These are phyloP conservation scores for Tetheella fluctuosa DNA, from an alignment of 2,888 invertebrate genomes.

Conservation along the genomic window DNA sequence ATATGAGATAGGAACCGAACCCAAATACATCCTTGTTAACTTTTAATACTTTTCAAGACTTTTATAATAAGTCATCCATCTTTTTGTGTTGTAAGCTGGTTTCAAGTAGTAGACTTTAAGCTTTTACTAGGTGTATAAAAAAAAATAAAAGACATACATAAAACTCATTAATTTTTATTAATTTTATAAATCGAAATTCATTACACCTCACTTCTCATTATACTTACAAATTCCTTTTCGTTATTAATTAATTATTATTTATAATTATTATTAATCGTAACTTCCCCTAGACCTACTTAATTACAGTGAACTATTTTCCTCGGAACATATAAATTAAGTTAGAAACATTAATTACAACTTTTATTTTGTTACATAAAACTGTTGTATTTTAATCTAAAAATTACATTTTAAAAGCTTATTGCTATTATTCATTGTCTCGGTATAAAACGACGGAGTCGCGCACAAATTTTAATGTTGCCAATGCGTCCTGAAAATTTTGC, in stretches of 20 bases:
- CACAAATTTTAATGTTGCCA: slow-evolving; percentile 50
- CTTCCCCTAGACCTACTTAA: slow-evolving; percentile 74
- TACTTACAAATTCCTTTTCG: slow-evolving; percentile 82
- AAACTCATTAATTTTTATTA: slow-evolving; percentile 84
- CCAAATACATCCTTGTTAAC: background rate
- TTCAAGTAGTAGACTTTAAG: background rate
- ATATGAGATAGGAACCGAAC: background rate
- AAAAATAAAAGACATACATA: slow-evolving; percentile 54
- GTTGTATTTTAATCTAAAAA: slow-evolving; percentile 48
- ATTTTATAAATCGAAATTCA: slow-evolving; percentile 84
- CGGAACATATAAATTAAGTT: slow-evolving; percentile 74
- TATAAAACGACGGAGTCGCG: slow-evolving; percentile 36
- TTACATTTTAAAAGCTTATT: slow-evolving; percentile 58
- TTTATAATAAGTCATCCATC: too few relatives aligned
- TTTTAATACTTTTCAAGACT: too few relatives aligned
- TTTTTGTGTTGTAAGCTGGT: too few relatives aligned
- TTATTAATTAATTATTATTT: slow-evolving; percentile 73
- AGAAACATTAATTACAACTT: slow-evolving; percentile 67
- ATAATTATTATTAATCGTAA: slow-evolving; percentile 70
- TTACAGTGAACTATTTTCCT: slow-evolving; percentile 70
- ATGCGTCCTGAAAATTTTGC: slow-evolving; percentile 35
- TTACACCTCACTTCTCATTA: slow-evolving; percentile 76
- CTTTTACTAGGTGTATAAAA: too few relatives aligned
- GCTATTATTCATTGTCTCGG: slow-evolving; percentile 63
- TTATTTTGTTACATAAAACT: slow-evolving; percentile 47